Conservation (phyloP, 2,113 vertebrate species). For the Pongo abelii region DNA sequence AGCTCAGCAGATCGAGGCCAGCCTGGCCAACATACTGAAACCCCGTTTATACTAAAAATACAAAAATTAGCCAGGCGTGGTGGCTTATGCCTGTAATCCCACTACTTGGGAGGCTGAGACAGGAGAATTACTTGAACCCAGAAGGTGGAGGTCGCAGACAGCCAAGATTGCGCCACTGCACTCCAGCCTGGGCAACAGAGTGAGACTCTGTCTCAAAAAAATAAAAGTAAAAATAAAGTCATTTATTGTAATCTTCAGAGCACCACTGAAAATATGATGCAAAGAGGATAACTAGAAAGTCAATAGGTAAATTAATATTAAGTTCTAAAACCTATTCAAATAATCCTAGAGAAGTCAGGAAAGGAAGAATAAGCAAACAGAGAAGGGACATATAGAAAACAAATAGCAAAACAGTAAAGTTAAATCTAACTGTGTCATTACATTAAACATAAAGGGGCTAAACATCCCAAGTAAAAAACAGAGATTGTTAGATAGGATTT, state of each 20-base stretch:
- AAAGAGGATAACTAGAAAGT: neutral
- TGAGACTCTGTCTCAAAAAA: too few relatives aligned
- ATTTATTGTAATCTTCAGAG: neutral
- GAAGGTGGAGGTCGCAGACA: too few relatives aligned
- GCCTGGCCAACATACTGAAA: too few relatives aligned
- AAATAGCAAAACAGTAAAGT: neutral
- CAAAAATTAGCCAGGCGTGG: too few relatives aligned
- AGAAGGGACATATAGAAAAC: neutral
- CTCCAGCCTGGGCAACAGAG: too few relatives aligned
- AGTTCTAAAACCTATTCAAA: neutral
- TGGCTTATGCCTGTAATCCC: too few relatives aligned
- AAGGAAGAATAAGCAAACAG: neutral
- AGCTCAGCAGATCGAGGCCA: too few relatives aligned
- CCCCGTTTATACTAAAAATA: too few relatives aligned
- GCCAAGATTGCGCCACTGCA: too few relatives aligned
- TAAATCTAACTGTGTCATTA: neutral
- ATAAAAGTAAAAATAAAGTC: neutral
- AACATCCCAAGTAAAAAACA: neutral
- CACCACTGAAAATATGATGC: neutral
- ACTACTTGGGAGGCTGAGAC: too few relatives aligned
- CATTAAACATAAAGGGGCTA: neutral
- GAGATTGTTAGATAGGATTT: neutral
- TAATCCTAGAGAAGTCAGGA: neutral
- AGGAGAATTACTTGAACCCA: too few relatives aligned
- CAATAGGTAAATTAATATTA: neutral